Evolutionary conservation across 2,113 vertebrate genomes (phyloP), one percentile per base, ranked within the genome.

Genomic region (Mesocricetus auratus): DNA sequence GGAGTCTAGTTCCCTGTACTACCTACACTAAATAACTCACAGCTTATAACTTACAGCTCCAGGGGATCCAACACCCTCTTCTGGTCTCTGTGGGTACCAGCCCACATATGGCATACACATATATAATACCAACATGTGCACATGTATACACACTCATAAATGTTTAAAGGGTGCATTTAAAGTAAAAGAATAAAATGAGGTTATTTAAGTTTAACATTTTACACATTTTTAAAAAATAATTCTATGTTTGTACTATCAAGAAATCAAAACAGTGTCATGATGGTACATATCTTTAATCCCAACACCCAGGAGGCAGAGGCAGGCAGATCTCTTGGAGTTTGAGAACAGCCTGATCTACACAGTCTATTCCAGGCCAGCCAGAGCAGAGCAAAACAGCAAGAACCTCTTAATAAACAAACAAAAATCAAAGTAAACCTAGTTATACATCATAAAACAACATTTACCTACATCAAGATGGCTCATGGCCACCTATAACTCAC

Each of bases 131-230:
- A 16, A 83, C n/a, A 62, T 62, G 22, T 21, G 58, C 19, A 58
- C 50, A 24, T n/a, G 31, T 19, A 58, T 21, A 31, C 39, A 85
- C 16, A 29, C 26, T 66, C 17, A 86, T 5, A 66, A 16, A 86
- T 0, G 56, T 73, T 42, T 5, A 94, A 88, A 47, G 45, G 17
- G 68, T 68, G n/a, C 17, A 45, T 68, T 47, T 39, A 24, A 96
- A 94, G 1, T 86, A 92, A 15, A 96, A 95, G 26, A 95, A 81
- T 39, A 73, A 62, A 82, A 81, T 78, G 66, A 90, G 24, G 86
- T 92, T 66, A 93, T 81, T 93, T 96, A 96, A 88, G 92, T 66
- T 75, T 94, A 69, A 93, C 10, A 69, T 29, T 83, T 7, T 42
- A 78, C 45, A 62, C 13, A 95, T 68, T 64, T 81, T 82, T 33